Base-by-base conservation (phyloP, 2,888 invertebrate species). In the Xestia ashworthii region DNA sequence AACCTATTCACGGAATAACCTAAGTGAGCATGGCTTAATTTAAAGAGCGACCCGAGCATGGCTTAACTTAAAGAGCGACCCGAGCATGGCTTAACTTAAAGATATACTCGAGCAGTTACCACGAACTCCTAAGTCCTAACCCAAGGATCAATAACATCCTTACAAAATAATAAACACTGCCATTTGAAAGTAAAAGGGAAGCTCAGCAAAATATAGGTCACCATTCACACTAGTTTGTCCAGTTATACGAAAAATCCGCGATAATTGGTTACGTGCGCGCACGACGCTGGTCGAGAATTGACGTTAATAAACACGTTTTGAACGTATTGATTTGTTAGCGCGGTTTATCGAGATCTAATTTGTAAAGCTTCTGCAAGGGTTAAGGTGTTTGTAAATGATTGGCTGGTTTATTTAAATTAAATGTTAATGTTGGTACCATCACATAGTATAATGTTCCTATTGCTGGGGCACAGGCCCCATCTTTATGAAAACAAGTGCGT, bases 181-280 rank as follows among this genome's bases (percentile, higher is more conserved):
- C 1, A 76, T 82, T 88, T 85, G 80, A 88, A 85, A 88, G 88
- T 87, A 88, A 88, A 81, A 83, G 85, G 86, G 74, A 85, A 74
- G 76, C 53, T 77, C 74, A 58, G 48, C 58, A 68, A 76, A 14
- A 82, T 82, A 87, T 78, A 70, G 83, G 76, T 71, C 68, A 80
- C 78, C 81, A 65, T 80, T 86, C 82, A 82, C 82, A 80, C 81
- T 76, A 75, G 78, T 78, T 83, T 79, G 81, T 85, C 82, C 81
- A 76, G 80, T 76, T 78, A 41, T 75, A 76, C 84, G 84, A 88
- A 88, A 88, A 89, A 89, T 84, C 76, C 69, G 71, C 74, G 72
- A 80, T 90, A 90, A 90, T 90, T 90, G 89, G 89, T 86, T 82
- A 78, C 84, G 85, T 82, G 78, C n/a, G 84, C 80, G 87, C 90